Evolutionary conservation across 2,888 invertebrate species (phyloP).

Genomic region (Volucella bombylans): DNA sequence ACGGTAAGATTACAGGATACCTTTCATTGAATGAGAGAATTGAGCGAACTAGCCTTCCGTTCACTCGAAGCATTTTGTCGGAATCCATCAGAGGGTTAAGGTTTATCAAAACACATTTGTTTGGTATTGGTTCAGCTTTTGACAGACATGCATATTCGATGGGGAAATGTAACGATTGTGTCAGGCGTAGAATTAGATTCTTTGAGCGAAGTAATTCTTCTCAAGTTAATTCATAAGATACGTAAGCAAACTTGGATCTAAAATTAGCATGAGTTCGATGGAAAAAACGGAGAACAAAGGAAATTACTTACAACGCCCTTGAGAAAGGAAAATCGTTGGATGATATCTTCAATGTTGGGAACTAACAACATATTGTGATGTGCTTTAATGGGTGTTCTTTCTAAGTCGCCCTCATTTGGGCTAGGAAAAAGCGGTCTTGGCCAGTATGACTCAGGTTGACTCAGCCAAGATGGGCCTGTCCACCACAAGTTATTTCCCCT

Average conservation of each 20-base stretch:
- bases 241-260: background rate
- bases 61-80: slow-evolving; percentile 8
- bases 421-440: too few relatives aligned
- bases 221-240: background rate
- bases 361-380: background rate
- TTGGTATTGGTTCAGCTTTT: background rate
- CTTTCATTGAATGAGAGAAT: slow-evolving; percentile 5
- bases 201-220: background rate
- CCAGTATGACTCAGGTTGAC: background rate
- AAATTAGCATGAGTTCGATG: background rate
- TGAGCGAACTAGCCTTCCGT: slow-evolving; percentile 13
- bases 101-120: background rate
- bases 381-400: too few relatives aligned
- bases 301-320: background rate
- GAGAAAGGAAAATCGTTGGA: slow-evolving; percentile 13
- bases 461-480: slow-evolving; percentile 41
- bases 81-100: too few relatives aligned
- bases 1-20: slow-evolving; percentile 22
- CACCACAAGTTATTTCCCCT: slow-evolving; percentile 29
- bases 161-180: background rate
- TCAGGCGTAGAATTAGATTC: background rate
- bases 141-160: background rate
- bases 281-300: slow-evolving; percentile 15
- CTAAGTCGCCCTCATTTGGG: too few relatives aligned
- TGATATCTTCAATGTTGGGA: slow-evolving; percentile 10